A percentile compares a stretch with the other conserved stretches of the same genome.
phyloP scores from a whole-genome alignment of 1,140 invertebrate species.

The Scaptomyza montana region DNA sequence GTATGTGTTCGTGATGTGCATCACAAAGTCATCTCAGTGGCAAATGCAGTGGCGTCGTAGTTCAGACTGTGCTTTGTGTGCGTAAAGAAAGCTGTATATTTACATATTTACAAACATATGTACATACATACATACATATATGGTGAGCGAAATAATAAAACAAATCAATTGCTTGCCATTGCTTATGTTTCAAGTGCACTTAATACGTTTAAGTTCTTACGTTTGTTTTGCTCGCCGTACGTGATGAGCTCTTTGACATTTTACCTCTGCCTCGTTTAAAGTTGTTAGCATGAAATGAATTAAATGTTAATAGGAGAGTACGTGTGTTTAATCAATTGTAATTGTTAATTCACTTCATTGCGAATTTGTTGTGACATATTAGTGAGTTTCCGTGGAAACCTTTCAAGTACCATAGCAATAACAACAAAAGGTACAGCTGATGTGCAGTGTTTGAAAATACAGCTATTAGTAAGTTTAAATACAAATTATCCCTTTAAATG shows the following conservation, averaged over 20 bases:
- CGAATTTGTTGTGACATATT: slow-evolving; percentile 64
- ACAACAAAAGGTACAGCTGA: slow-evolving; percentile 61
- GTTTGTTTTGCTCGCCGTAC: slow-evolving; percentile 47
- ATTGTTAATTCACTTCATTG: slow-evolving; percentile 45
- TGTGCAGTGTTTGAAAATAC: slow-evolving; percentile 25
- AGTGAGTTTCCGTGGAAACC: slow-evolving; percentile 58
- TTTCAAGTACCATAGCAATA: slow-evolving; percentile 41
- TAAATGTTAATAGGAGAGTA: slow-evolving; percentile 11
- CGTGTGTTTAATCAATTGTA: slow-evolving; percentile 67
- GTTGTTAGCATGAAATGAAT: slow-evolving; percentile 1
- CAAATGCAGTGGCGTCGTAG: slow-evolving; percentile 15
- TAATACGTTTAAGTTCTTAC: slow-evolving; percentile 42
- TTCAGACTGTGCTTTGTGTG: not conserved
- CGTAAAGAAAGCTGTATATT: slow-evolving; percentile 8
- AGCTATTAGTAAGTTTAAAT: not conserved
- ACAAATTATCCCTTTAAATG: not conserved
- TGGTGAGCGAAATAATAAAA: slow-evolving; percentile 17
- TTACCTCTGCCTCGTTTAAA: not conserved
- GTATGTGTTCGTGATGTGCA: slow-evolving; percentile 3
- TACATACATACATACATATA: not conserved
- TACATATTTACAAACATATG: too few species aligned
- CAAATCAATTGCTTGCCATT: slow-evolving; percentile 47
- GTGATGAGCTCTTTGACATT: slow-evolving; percentile 61
- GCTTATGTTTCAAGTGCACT: slow-evolving; percentile 2
- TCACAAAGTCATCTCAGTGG: slow-evolving; percentile 10